These are phyloP conservation scores for Xenus cinereus DNA, from an alignment of 2,113 vertebrate genomes.

Conservation along the genomic window DNA sequence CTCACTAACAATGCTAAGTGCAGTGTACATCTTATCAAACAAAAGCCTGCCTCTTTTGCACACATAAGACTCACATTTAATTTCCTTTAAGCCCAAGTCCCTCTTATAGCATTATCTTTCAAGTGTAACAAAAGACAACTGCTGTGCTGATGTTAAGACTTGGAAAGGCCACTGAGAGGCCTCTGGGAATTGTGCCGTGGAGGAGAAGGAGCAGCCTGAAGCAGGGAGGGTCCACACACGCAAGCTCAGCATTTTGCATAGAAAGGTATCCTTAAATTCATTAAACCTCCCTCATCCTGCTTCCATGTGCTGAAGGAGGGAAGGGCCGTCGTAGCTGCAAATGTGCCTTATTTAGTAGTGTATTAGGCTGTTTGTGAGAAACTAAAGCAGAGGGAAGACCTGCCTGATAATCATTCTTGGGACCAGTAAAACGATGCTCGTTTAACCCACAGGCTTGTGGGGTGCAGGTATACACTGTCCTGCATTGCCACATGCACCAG, in stretches of 20 bases:
- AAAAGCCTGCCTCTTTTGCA: background rate
- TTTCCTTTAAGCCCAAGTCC: background rate
- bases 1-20: background rate
- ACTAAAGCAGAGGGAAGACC: background rate
- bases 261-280: background rate
- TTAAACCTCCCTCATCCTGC: background rate
- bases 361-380: slow-evolving; percentile 15
- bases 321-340: slow-evolving; percentile 24
- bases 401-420: background rate
- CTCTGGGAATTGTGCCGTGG: background rate
- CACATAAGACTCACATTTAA: background rate
- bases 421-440: background rate
- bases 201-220: background rate
- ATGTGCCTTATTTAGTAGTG: slow-evolving; percentile 33
- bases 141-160: background rate
- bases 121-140: background rate
- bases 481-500: accelerated
- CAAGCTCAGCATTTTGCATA: background rate
- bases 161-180: background rate
- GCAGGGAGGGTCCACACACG: background rate
- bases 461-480: background rate
- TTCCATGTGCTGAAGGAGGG: slow-evolving; percentile 7
- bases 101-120: background rate
- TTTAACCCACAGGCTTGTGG: background rate
- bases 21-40: background rate